phyloP scores from a whole-genome alignment of 2,797 vertebrate genomes.

The Sebastes diaconus region DNA sequence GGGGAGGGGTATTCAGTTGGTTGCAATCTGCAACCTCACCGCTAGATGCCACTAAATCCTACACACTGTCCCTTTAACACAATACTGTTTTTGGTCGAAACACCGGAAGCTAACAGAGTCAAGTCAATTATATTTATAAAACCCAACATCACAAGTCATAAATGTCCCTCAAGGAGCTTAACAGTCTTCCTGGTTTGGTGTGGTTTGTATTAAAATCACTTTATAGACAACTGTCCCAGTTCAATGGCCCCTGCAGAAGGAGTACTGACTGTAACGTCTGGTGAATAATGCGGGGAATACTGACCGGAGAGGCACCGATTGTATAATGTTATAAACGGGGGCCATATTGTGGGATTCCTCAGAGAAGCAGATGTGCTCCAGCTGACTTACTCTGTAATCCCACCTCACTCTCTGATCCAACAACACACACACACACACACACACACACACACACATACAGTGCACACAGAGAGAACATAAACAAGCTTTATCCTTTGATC shows the following conservation, averaged over 20 bases:
- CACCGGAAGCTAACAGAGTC: neutral
- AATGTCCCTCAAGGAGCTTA: neutral
- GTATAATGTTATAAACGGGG: slow-evolving; percentile 45
- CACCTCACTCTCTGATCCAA: slow-evolving; percentile 45
- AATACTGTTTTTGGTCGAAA: neutral
- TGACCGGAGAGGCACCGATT: slow-evolving; percentile 35
- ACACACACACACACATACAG: slow-evolving; percentile 17
- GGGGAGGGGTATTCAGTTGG: too few relatives aligned
- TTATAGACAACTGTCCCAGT: neutral
- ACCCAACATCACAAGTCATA: neutral
- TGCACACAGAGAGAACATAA: slow-evolving; percentile 27
- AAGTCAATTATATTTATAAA: neutral
- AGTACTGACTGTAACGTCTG: slow-evolving; percentile 16
- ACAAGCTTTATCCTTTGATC: slow-evolving; percentile 61
- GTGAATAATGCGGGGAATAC: slow-evolving; percentile 34
- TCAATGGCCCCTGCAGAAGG: neutral
- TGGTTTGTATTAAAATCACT: neutral
- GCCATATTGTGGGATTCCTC: slow-evolving; percentile 65
- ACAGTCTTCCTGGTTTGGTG: neutral
- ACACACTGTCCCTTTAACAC: neutral
- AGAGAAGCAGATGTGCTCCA: slow-evolving; percentile 69
- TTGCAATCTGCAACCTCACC: neutral
- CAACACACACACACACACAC: slow-evolving; percentile 14
- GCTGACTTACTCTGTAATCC: slow-evolving; percentile 66
- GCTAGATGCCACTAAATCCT: neutral